These are phyloP conservation scores for Cataglyphis livida DNA, from an alignment of 2,888 invertebrate genomes.

Conservation along the genomic window DNA sequence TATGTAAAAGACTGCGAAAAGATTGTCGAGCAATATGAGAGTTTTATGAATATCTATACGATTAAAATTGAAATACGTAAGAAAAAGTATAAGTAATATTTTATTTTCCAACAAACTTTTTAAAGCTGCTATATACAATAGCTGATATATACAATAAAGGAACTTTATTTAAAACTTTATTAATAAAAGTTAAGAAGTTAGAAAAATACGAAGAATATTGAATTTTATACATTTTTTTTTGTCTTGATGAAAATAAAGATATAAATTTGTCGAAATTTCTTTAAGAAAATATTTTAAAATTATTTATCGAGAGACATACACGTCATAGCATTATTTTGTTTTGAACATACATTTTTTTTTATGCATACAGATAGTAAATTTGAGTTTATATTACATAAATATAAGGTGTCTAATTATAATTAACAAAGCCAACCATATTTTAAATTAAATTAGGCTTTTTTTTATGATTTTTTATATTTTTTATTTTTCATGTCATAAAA, in stretches of 20 bases:
- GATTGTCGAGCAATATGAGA: conserved; percentile 16
- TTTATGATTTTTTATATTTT: not conserved
- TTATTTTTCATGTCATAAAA: not conserved
- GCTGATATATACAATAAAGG: not conserved
- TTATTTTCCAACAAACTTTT: not conserved
- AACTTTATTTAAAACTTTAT: not conserved
- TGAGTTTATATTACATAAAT: not conserved
- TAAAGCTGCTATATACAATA: not conserved
- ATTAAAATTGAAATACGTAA: not conserved
- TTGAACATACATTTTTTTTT: not conserved
- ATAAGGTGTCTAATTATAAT: not conserved
- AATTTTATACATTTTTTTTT: not conserved
- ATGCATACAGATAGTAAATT: not conserved
- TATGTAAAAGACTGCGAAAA: conserved; percentile 1
- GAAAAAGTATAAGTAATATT: not conserved
- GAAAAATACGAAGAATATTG: not conserved
- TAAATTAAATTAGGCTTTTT: not conserved
- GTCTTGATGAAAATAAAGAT: not conserved
- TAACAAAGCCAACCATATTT: not conserved
- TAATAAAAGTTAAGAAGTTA: not conserved
- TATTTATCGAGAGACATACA: not conserved
- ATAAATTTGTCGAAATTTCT: not conserved
- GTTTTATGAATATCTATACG: conserved; percentile 14
- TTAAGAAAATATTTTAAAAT: not conserved
- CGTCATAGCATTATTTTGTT: not conserved